A percentile compares a stretch with the other conserved stretches of the same genome.
Conservation (phyloP, 64 coral and sea anemone genomes). For the Astreopora myriophthalma region DNA sequence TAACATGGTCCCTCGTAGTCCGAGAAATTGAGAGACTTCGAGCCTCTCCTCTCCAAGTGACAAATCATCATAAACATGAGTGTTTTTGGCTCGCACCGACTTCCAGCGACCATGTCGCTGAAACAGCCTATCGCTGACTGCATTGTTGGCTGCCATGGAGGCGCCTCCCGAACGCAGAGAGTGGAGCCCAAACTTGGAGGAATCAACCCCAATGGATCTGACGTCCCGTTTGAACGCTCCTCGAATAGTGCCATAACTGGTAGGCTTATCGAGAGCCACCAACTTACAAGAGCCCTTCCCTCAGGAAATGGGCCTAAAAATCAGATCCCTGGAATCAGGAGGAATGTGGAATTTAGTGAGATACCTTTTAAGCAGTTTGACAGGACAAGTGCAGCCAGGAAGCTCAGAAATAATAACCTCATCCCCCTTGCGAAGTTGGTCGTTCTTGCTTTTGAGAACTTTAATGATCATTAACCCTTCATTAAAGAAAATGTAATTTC, state of each 20-base stretch:
- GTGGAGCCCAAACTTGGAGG: neutral
- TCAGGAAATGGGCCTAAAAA: too few species aligned
- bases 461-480: conserved; percentile 24
- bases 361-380: conserved; percentile 6
- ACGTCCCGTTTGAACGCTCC: conserved; percentile 5
- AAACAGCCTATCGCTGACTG: too few species aligned
- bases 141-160: neutral
- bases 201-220: neutral
- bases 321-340: neutral
- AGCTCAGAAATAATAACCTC: neutral
- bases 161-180: conserved; percentile 5
- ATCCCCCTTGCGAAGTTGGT: conserved; percentile 26
- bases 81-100: conserved; percentile 13
- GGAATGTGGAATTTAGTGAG: neutral
- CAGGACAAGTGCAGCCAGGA: neutral
- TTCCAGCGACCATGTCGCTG: conserved; percentile 36
- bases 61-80: conserved; percentile 29
- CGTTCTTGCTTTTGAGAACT: conserved; percentile 49
- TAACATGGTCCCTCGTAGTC: conserved; percentile 36
- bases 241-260: conserved; percentile 19
- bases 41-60: too few species aligned
- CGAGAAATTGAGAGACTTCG: neutral
- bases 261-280: neutral
- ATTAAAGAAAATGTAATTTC: conserved; percentile 24
- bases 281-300: neutral